Conservation (phyloP, 1,140 invertebrate species). For the Lordiphosa clarofinis region DNA sequence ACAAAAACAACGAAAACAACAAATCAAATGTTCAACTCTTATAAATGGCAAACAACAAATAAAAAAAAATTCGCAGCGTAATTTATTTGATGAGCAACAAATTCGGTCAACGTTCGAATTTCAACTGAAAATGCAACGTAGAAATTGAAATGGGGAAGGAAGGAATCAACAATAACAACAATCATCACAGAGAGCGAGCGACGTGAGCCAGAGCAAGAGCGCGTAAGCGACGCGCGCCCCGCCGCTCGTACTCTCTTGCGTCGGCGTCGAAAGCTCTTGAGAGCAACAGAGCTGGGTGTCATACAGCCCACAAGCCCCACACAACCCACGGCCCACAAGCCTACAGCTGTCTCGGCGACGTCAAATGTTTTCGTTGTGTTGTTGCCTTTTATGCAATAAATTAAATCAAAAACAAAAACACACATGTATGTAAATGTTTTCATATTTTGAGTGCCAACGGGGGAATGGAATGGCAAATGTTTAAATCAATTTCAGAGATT, state of each 20-base stretch:
- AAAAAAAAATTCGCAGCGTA: too few relatives aligned
- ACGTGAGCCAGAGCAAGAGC: conserved; percentile 18
- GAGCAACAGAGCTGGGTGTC: neutral
- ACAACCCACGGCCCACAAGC: neutral
- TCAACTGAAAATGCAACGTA: conserved; percentile 70
- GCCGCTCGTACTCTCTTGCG: neutral
- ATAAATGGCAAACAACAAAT: neutral
- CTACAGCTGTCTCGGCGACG: conserved; percentile 28
- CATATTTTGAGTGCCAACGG: too few relatives aligned
- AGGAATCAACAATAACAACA: conserved; percentile 28
- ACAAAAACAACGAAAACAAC: neutral
- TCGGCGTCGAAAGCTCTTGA: conserved; percentile 30
- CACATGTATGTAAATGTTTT: too few relatives aligned
- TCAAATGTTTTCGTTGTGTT: conserved; percentile 33
- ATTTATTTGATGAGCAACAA: conserved; percentile 38
- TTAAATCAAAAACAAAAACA: conserved; percentile 21
- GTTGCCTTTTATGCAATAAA: conserved; percentile 66
- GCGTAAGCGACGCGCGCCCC: neutral
- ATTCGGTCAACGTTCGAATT: conserved; percentile 75
- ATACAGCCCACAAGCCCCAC: neutral
- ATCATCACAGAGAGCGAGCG: neutral
- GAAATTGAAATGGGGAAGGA: conserved; percentile 60
- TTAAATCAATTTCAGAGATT: too few relatives aligned
- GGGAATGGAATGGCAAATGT: too few relatives aligned
- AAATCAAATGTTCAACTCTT: conserved; percentile 16